A percentile compares a stretch with the other conserved stretches of the same genome.
phyloP scores from a whole-genome alignment of 2,888 invertebrate species.

The Hofmannophila pseudospretella region DNA sequence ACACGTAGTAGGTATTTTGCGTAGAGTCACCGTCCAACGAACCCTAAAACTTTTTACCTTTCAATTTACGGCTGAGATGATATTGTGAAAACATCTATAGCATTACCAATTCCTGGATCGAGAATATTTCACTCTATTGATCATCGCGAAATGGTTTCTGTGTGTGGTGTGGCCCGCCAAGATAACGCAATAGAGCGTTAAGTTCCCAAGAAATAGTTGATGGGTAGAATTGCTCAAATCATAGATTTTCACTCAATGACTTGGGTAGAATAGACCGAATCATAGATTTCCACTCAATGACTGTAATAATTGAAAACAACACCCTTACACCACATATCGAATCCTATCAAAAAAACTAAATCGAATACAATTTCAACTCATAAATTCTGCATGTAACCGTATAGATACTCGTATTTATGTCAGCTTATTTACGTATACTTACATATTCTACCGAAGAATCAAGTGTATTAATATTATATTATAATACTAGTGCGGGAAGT shows the following conservation, averaged over 20 bases:
- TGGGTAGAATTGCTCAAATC: background rate
- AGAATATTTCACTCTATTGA: conserved; percentile 7
- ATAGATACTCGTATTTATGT: no score
- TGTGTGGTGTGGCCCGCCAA: background rate
- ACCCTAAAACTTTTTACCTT: conserved; percentile 19
- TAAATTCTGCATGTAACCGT: no score
- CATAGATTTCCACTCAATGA: background rate
- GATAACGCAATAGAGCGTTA: background rate
- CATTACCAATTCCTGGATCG: conserved; percentile 1
- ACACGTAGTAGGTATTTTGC: conserved; percentile 26
- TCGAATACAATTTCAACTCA: no score
- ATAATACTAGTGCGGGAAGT: no score
- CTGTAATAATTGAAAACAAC: no score
- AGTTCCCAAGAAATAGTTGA: background rate
- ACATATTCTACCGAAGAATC: no score
- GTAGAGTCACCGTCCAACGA: conserved; percentile 18
- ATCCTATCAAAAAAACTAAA: no score
- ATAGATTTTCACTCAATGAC: background rate
- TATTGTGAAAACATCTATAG: conserved; percentile 4
- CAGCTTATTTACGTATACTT: no score
- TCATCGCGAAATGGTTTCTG: background rate
- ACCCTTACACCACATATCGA: no score
- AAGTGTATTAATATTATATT: no score
- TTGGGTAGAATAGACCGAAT: background rate
- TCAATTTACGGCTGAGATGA: conserved; percentile 9